phyloP scores from a whole-genome alignment of 2,113 vertebrate species.

The Grantiella picta region DNA sequence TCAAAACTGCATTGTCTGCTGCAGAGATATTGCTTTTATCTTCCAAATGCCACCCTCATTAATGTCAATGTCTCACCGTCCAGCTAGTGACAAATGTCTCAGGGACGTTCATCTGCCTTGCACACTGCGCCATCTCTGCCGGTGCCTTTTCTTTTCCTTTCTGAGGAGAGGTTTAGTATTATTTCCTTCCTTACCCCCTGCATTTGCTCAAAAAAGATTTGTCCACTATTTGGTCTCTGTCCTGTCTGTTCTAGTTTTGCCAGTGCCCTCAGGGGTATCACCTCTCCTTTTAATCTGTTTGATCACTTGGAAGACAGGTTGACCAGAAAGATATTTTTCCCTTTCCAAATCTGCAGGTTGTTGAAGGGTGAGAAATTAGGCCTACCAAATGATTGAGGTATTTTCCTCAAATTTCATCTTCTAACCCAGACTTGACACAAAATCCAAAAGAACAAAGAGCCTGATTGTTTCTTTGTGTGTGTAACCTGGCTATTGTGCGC shows the following conservation, averaged over 20 bases:
- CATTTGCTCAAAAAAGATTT: neutral
- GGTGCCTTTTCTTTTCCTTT: neutral
- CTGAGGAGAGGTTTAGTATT: neutral
- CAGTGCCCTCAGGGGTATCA: neutral
- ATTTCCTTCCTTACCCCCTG: neutral
- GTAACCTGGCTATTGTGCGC: neutral
- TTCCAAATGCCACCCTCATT: conserved; percentile 59
- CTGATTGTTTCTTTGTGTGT: neutral
- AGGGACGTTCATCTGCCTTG: neutral
- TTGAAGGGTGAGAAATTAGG: neutral
- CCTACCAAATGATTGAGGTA: neutral
- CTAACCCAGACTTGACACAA: neutral
- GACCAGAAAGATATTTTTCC: neutral
- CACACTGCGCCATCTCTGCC: neutral
- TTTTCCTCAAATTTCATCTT: neutral
- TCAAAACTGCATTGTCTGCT: conserved; percentile 30
- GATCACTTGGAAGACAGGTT: neutral
- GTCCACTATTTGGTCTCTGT: neutral
- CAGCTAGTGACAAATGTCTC: conserved; percentile 43
- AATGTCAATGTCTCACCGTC: conserved; percentile 10
- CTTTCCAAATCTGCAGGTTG: neutral
- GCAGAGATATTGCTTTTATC: conserved; percentile 48
- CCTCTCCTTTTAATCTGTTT: neutral
- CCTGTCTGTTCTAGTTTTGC: neutral
- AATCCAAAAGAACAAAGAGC: neutral